Base-by-base conservation (phyloP, 2,113 vertebrate genomes). In the Callospermophilus lateralis region DNA sequence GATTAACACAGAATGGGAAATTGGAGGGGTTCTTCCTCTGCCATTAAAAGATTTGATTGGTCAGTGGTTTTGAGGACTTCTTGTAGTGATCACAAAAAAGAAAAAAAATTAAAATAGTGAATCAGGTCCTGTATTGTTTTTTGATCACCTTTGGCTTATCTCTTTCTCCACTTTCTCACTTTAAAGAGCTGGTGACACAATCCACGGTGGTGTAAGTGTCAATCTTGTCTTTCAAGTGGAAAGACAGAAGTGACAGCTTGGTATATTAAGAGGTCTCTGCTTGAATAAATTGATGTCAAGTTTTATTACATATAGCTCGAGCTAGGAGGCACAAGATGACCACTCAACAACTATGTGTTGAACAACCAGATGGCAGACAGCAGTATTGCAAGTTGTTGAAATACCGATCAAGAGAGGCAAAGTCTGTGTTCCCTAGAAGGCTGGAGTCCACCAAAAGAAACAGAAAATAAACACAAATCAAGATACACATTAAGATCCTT, bases 271-370 rank as follows among this genome's bases (percentile, higher is more conserved):
- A 96, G 79, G 89, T 87, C 95, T 94, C 72, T 97, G 80, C 67
- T 86, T 68, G 95, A 97, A 98, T 98, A 0, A 0, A 95, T 96
- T 78, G 84, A 65, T 97, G 96, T 97, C 98, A 98, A 73, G 95
- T 95, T 92, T 93, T 83, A 97, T 98, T 98, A 94, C 0, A 2
- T 76, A 83, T 32, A 97, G 90, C 89, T 76, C 0, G n/a, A 94
- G 58, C 1, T 26, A 92, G 13, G 1, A 93, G 92, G 61, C 30
- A 61, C 53, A 96, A 73, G 92, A 89, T 96, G 97, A 90, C 37
- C 77, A 73, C 30, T 91, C 77, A 89, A 83, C 63, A 81, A 55
- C 94, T 22, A 34, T 79, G 22, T 39, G 13, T 39, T 4, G 78
- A 70, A 97, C 70, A 93, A 93, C 51, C 3, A 94, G 85, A 94